A percentile compares a stretch with the other conserved stretches of the same genome.
These are phyloP conservation scores for Cercopithecus mona DNA, from an alignment of 2,113 vertebrate species.

Conservation along the genomic window DNA sequence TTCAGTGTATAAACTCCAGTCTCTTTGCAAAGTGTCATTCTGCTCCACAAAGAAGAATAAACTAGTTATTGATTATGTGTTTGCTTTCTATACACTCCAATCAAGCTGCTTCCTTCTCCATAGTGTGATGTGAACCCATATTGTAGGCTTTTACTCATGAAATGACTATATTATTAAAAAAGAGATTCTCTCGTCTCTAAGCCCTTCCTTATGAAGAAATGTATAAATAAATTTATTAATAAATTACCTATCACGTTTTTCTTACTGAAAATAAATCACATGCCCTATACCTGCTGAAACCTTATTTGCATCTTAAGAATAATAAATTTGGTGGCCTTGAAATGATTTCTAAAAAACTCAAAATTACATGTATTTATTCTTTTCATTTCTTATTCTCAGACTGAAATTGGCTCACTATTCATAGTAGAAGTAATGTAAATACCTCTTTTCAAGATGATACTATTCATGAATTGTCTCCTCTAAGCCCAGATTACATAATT, in stretches of 20 bases:
- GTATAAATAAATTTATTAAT: neutral
- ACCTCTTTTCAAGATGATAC: neutral
- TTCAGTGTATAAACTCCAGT: neutral
- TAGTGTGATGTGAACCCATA: neutral
- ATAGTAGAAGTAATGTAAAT: neutral
- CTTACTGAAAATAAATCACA: neutral
- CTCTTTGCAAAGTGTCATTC: neutral
- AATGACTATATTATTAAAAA: neutral
- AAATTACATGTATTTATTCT: neutral
- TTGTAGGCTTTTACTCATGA: neutral
- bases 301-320: neutral
- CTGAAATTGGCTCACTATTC: neutral
- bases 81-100: neutral
- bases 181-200: neutral
- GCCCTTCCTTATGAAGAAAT: neutral
- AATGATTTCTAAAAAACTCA: slow-evolving; percentile 11
- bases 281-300: neutral
- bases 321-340: slow-evolving; percentile 12
- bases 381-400: neutral
- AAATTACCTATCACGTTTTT: neutral
- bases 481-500: neutral
- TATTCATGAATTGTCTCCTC: neutral
- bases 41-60: neutral
- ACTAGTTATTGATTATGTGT: neutral
- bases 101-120: neutral